Percentiles rank a stretch among this genome's conserved stretches.
phyloP scores from a whole-genome alignment of 2,113 vertebrate species.

The Eublepharis macularius region DNA sequence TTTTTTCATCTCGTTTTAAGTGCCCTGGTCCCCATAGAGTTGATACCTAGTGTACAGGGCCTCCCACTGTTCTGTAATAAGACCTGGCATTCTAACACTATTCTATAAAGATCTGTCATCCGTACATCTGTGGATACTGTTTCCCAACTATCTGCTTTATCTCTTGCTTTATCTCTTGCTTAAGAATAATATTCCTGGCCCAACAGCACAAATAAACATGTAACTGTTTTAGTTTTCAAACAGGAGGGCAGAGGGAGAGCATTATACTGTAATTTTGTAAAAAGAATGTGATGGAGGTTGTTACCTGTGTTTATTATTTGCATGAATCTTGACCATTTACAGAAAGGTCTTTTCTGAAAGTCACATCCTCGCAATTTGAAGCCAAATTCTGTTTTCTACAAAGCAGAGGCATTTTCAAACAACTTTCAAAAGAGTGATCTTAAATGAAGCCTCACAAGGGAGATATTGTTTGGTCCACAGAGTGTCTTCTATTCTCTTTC shows the following conservation, averaged over 20 bases:
- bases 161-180: conserved; percentile 58
- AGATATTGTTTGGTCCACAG: conserved; percentile 15
- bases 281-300: conserved; percentile 11
- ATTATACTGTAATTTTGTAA: conserved; percentile 31
- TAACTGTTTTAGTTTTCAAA: neutral
- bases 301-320: conserved; percentile 8
- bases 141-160: conserved; percentile 49
- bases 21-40: conserved; percentile 86
- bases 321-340: neutral
- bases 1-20: conserved; percentile 86
- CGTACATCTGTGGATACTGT: conserved; percentile 64
- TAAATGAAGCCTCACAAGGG: conserved; percentile 23
- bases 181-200: too few relatives aligned
- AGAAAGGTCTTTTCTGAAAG: neutral
- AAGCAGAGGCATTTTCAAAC: conserved; percentile 17
- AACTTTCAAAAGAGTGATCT: conserved; percentile 32
- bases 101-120: conserved; percentile 80
- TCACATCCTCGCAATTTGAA: neutral
- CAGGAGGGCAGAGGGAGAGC: neutral
- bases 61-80: conserved; percentile 88
- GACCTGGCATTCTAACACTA: conserved; percentile 86
- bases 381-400: neutral
- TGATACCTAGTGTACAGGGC: conserved; percentile 78
- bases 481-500: conserved; percentile 25
- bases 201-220: too few relatives aligned